A percentile compares a stretch with the other conserved stretches of the same genome.
phyloP scores from a whole-genome alignment of 2,888 invertebrate genomes.

The Aricia artaxerxes region DNA sequence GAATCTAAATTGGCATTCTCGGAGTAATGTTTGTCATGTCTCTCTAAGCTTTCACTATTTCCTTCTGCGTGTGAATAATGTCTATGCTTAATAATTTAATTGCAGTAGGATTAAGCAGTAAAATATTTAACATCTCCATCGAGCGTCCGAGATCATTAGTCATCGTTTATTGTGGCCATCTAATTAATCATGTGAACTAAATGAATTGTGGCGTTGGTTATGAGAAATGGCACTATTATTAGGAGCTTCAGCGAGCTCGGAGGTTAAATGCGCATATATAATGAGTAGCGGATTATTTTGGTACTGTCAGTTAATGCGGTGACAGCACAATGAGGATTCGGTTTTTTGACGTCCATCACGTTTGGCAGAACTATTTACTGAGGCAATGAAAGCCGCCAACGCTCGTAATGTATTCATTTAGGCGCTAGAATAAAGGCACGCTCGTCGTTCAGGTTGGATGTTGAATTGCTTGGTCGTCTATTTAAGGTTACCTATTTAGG shows the following conservation, averaged over 20 bases:
- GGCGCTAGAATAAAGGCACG: not conserved
- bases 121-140: conserved; percentile 40
- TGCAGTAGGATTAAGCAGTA: conserved; percentile 46
- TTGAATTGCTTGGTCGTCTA: not conserved
- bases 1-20: conserved; percentile 12
- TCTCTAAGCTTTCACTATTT: not conserved
- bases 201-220: conserved; percentile 59
- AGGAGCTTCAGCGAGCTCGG: conserved; percentile 54
- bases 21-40: conserved; percentile 23
- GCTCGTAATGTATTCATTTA: conserved; percentile 23
- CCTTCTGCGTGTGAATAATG: not conserved
- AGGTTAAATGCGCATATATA: conserved; percentile 71
- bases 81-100: conserved; percentile 23
- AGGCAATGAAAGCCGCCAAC: conserved; percentile 56
- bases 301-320: conserved; percentile 73
- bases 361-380: conserved; percentile 49
- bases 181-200: conserved; percentile 52
- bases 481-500: not conserved
- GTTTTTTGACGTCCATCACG: conserved; percentile 64
- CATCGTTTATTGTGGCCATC: conserved; percentile 35
- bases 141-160: conserved; percentile 49
- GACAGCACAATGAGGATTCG: conserved; percentile 74
- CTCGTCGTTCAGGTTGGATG: not conserved
- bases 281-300: conserved; percentile 74
- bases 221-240: conserved; percentile 59